Evolutionary conservation across 1,140 invertebrate species (phyloP).

Genomic region (Heliothis subflexa): DNA sequence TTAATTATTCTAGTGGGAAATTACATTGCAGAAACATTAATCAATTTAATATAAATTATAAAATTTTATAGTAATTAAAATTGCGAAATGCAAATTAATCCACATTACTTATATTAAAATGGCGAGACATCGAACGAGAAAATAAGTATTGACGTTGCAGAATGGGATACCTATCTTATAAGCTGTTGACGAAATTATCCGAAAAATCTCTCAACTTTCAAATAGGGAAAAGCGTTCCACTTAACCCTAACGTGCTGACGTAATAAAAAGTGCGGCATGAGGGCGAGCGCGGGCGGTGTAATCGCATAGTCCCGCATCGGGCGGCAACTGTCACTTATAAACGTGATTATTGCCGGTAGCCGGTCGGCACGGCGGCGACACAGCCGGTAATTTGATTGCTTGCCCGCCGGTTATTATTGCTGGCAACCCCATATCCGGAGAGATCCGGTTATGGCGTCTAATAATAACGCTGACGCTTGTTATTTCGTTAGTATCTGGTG

Average conservation of each 20-base stretch:
- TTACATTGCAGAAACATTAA: neutral
- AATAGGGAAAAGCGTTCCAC: neutral
- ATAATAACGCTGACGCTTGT: slow-evolving; percentile 42
- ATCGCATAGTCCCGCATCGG: slow-evolving; percentile 17
- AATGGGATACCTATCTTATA: slow-evolving; percentile 24
- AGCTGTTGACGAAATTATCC: neutral
- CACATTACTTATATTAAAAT: neutral
- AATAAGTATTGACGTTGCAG: neutral
- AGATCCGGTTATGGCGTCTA: slow-evolving; percentile 36
- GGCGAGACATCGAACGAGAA: neutral
- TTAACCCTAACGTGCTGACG: slow-evolving; percentile 32
- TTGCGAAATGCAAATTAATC: neutral
- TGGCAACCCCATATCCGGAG: slow-evolving; percentile 36
- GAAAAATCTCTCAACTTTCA: slow-evolving; percentile 26
- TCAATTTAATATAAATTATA: neutral
- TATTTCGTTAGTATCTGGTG: slow-evolving; percentile 38
- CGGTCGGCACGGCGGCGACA: slow-evolving; percentile 17
- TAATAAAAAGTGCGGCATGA: slow-evolving; percentile 19
- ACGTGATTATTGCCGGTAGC: slow-evolving; percentile 38
- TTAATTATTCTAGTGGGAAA: neutral
- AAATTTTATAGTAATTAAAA: neutral
- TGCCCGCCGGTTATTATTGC: slow-evolving; percentile 49
- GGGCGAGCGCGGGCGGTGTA: slow-evolving; percentile 2
- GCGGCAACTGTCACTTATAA: slow-evolving; percentile 35
- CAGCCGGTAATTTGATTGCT: slow-evolving; percentile 51